Conservation (phyloP, 2,888 invertebrate genomes). For the Leucania comma region DNA sequence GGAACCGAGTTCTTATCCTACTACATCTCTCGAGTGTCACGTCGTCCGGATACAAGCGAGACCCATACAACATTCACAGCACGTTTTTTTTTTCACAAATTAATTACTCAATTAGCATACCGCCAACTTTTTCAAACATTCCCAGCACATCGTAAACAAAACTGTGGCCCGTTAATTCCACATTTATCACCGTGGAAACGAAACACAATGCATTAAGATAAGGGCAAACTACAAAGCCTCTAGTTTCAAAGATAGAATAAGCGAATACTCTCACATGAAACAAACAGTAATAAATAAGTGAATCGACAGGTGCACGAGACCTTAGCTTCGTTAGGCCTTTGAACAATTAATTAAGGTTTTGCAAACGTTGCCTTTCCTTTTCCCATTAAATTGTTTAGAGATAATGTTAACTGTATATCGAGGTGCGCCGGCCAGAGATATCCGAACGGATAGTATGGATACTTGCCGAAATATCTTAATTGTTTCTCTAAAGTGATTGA, state of each 20-base stretch:
- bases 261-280: slow-evolving; percentile 66
- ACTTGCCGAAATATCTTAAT: slow-evolving; percentile 4
- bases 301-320: slow-evolving; percentile 77
- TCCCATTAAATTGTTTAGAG: slow-evolving; percentile 61
- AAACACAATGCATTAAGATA: slow-evolving; percentile 64
- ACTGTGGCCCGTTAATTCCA: slow-evolving; percentile 48
- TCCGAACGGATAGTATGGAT: slow-evolving; percentile 9
- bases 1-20: background rate
- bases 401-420: slow-evolving; percentile 54
- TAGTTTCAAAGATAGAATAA: slow-evolving; percentile 47
- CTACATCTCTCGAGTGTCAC: background rate
- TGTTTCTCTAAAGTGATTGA: too few relatives aligned
- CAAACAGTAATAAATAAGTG: slow-evolving; percentile 78
- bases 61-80: slow-evolving; percentile 9
- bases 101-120: background rate
- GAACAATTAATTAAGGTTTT: slow-evolving; percentile 75
- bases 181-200: slow-evolving; percentile 54
- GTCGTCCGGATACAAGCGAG: background rate
- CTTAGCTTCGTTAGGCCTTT: slow-evolving; percentile 74
- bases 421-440: slow-evolving; percentile 45
- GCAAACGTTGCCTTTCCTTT: slow-evolving; percentile 66
- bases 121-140: slow-evolving; percentile 19
- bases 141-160: slow-evolving; percentile 35
- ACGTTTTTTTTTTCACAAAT: background rate
- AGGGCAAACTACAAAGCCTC: slow-evolving; percentile 49